These are phyloP conservation scores for Dasypus novemcinctus DNA, from an alignment of 2,113 vertebrate genomes.

Conservation along the genomic window DNA sequence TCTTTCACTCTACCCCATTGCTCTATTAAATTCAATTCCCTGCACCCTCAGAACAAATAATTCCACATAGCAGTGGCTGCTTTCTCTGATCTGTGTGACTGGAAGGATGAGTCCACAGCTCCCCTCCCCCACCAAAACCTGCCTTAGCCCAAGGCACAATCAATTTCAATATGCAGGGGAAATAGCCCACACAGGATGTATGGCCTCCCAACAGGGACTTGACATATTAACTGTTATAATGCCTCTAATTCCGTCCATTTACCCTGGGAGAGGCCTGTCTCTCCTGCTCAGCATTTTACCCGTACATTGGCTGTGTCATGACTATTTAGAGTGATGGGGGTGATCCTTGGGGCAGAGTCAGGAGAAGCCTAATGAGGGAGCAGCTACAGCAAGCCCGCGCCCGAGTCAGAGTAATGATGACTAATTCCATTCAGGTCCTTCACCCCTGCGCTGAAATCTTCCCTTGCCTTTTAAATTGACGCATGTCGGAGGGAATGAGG, in stretches of 20 bases:
- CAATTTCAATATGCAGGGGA: slow-evolving; percentile 73
- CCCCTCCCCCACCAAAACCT: slow-evolving; percentile 47
- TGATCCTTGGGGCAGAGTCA: slow-evolving; percentile 77
- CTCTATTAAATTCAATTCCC: slow-evolving; percentile 69
- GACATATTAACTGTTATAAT: slow-evolving; percentile 78
- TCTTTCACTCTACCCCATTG: slow-evolving; percentile 52
- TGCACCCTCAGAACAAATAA: slow-evolving; percentile 64
- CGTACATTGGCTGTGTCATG: slow-evolving; percentile 60
- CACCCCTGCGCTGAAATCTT: slow-evolving; percentile 66
- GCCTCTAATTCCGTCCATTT: slow-evolving; percentile 75
- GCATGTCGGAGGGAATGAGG: slow-evolving; percentile 64
- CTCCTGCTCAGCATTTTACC: slow-evolving; percentile 71
- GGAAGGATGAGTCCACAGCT: slow-evolving; percentile 52
- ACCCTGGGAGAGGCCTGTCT: slow-evolving; percentile 66
- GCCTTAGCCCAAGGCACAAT: slow-evolving; percentile 61
- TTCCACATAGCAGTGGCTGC: slow-evolving; percentile 60
- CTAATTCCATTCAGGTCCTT: slow-evolving; percentile 75
- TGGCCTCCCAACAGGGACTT: slow-evolving; percentile 68
- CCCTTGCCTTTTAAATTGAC: slow-evolving; percentile 78
- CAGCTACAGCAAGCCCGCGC: slow-evolving; percentile 59
- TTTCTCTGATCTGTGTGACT: slow-evolving; percentile 61
- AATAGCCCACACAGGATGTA: slow-evolving; percentile 75
- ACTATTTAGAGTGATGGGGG: slow-evolving; percentile 77
- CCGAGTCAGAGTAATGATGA: slow-evolving; percentile 76
- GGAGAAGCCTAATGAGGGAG: slow-evolving; percentile 66